These are phyloP conservation scores for Xenentodon cancila DNA, from an alignment of 2,797 vertebrate genomes.

Conservation along the genomic window DNA sequence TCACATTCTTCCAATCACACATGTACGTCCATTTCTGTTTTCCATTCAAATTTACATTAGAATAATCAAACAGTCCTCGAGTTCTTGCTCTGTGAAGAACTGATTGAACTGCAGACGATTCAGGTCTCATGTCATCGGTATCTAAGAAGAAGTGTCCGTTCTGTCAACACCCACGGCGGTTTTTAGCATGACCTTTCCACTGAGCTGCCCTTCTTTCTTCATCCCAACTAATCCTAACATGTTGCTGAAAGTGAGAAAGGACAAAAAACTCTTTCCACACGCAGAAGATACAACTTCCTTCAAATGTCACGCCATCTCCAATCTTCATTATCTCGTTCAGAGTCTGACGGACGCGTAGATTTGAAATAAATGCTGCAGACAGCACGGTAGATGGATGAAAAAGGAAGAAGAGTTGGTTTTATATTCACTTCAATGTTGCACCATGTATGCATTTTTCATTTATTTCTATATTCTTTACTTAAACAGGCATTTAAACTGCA, in stretches of 20 bases:
- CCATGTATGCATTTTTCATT: slow-evolving; percentile 21
- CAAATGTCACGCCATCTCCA: slow-evolving; percentile 67
- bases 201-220: slow-evolving; percentile 25
- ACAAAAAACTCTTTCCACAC: slow-evolving; percentile 6
- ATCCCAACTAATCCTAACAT: slow-evolving; percentile 32
- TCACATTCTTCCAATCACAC: no score
- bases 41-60: no score
- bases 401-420: neutral
- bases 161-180: slow-evolving; percentile 45
- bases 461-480: slow-evolving; percentile 24
- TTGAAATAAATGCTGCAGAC: slow-evolving; percentile 46
- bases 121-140: neutral
- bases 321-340: slow-evolving; percentile 63
- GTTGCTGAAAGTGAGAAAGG: slow-evolving; percentile 15
- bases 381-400: slow-evolving; percentile 25
- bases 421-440: slow-evolving; percentile 44
- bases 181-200: slow-evolving; percentile 51
- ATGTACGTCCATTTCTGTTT: no score
- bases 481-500: neutral
- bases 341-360: slow-evolving; percentile 24
- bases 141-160: slow-evolving; percentile 14
- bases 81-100: no score
- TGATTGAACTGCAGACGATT: no score
- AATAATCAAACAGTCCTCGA: no score
- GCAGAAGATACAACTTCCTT: slow-evolving; percentile 31